A percentile compares a stretch with the other conserved stretches of the same genome.
These are phyloP conservation scores for Calycopis cecrops DNA, from an alignment of 1,140 invertebrate species.

Conservation along the genomic window DNA sequence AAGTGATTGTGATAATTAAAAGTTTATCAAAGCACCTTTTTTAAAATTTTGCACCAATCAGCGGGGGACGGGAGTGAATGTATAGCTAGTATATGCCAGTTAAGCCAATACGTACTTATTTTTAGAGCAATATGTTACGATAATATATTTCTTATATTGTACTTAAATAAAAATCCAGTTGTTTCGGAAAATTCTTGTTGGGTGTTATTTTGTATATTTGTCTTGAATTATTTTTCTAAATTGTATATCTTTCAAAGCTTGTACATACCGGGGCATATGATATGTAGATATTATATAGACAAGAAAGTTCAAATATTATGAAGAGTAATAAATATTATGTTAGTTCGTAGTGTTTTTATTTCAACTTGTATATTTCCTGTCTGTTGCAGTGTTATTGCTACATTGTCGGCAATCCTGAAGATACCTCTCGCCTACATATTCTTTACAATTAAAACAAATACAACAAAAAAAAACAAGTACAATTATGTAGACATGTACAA, in stretches of 20 bases:
- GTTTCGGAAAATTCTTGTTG: constrained; percentile 45
- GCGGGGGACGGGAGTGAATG: not conserved
- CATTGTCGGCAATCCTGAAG: no score
- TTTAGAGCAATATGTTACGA: constrained; percentile 15
- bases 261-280: constrained; percentile 59
- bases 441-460: no score
- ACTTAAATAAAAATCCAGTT: constrained; percentile 44
- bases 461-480: no score
- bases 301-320: constrained; percentile 72
- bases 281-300: constrained; percentile 71
- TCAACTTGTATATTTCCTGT: constrained; percentile 26
- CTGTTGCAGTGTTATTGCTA: no score
- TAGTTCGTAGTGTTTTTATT: constrained; percentile 48
- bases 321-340: constrained; percentile 70
- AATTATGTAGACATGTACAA: no score
- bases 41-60: constrained; percentile 3
- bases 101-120: constrained; percentile 28
- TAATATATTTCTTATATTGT: constrained; percentile 27
- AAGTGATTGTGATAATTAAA: constrained; percentile 2
- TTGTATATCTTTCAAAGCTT: constrained; percentile 39
- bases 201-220: constrained; percentile 61
- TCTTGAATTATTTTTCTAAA: constrained; percentile 60
- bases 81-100: constrained; percentile 13
- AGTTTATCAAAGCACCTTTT: not conserved
- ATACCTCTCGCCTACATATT: no score